Base-by-base conservation (phyloP, 1,140 invertebrate genomes). In the Cephus cinctus region DNA sequence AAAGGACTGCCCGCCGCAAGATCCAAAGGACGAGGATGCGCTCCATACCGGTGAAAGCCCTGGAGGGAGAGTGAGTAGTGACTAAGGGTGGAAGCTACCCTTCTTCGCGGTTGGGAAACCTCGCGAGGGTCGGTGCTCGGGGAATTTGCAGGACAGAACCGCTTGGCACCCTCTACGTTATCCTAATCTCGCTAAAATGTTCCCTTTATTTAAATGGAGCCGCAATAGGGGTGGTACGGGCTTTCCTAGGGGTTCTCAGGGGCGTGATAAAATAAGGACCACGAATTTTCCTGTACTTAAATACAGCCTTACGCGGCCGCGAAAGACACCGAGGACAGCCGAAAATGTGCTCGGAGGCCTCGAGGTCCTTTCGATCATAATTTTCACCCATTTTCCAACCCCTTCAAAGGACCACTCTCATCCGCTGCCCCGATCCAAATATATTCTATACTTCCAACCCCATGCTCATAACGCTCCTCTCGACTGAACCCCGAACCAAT, bases 121-220 rank as follows among this genome's bases (percentile, higher is more conserved):
- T 12, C 9, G 12, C 9, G 9, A 12, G 27, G 2, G 27, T 9
- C 27, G 27, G 11, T 30, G 27, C 11, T 11, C 9, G 9, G 27
- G 12, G 3, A 12, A 12, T 12, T 12, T 9, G 12, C 14, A 8
- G 34, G 14, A 36, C n/a, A 8, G 9, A 12, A 12, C 11, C 9
- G 34, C 14, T 36, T 9, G 11, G 4, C 14, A 36, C 34, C 34
- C 34, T 18, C 1, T 36, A 4, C 34, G 34, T 36, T 36, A 18
- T 36, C 34, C 34, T 36, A 3, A 36, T 36, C 34, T 36, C 34
- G 34, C 34, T 36, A 36, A 36, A 36, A 36, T 36, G 34, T 36
- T 12, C 34, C 19, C 19, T 18, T 36, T 36, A 36, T 36, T 36
- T 18, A 36, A 36, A 36, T 36, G 34, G 15, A 36, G 34, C 11